Conservation (phyloP, 2,888 invertebrate species). For the Endomychus coccineus region DNA sequence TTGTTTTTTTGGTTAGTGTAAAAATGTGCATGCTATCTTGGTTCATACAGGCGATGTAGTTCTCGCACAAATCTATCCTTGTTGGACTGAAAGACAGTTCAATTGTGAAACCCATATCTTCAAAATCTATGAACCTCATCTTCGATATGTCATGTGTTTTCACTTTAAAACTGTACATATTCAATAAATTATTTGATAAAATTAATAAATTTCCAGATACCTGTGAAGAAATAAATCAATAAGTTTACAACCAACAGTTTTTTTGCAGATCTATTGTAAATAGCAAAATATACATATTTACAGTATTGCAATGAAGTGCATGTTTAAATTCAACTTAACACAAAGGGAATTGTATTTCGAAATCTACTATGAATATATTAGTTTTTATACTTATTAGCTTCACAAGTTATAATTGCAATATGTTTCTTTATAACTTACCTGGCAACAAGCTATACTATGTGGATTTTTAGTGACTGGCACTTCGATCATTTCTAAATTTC, state of each 20-base stretch:
- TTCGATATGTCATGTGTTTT: slow-evolving; percentile 62
- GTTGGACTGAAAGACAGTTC: slow-evolving; percentile 56
- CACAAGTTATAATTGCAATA: no score
- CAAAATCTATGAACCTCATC: slow-evolving; percentile 61
- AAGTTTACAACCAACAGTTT: not conserved
- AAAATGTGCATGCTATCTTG: slow-evolving; percentile 57
- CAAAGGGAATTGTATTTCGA: no score
- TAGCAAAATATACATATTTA: no score
- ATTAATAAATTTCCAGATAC: slow-evolving; percentile 42
- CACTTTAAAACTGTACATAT: slow-evolving; percentile 54
- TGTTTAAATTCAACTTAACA: no score
- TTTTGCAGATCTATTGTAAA: no score
- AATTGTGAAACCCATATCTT: slow-evolving; percentile 57
- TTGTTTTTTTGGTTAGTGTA: slow-evolving; percentile 39
- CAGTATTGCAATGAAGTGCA: no score
- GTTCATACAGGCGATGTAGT: slow-evolving; percentile 59
- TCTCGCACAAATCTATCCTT: slow-evolving; percentile 57
- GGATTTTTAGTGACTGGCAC: slow-evolving; percentile 57
- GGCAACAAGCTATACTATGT: slow-evolving; percentile 56
- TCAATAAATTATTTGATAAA: slow-evolving; percentile 41
- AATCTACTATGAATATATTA: not conserved
- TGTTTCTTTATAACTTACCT: slow-evolving; percentile 41
- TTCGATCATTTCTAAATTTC: slow-evolving; percentile 65
- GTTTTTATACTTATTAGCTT: not conserved
- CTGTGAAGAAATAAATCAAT: slow-evolving; percentile 20